phyloP scores from a whole-genome alignment of 2,888 invertebrate genomes.

The Cataglyphis cursor region DNA sequence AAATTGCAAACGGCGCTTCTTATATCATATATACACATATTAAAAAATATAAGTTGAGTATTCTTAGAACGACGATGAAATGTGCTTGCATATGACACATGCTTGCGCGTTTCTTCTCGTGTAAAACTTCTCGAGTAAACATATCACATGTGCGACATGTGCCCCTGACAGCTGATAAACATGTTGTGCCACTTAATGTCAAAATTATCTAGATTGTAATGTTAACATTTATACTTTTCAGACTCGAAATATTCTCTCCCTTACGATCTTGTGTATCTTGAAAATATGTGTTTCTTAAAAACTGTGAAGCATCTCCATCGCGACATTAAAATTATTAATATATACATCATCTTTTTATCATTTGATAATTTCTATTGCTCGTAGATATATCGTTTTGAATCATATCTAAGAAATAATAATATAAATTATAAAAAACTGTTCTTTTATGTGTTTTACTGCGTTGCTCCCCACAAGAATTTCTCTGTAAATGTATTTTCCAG shows the following conservation, averaged over 20 bases:
- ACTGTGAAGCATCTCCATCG: neutral
- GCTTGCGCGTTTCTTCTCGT: slow-evolving; percentile 22
- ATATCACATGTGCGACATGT: slow-evolving; percentile 34
- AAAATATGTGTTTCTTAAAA: neutral
- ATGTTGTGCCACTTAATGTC: slow-evolving; percentile 25
- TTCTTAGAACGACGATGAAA: slow-evolving; percentile 18
- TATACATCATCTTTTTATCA: neutral
- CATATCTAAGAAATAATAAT: neutral
- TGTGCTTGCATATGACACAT: slow-evolving; percentile 43
- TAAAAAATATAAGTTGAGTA: neutral
- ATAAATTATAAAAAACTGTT: neutral
- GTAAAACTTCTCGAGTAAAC: slow-evolving; percentile 36
- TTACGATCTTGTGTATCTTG: neutral
- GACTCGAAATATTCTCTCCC: neutral
- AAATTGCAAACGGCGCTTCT: neutral
- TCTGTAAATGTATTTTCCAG: slow-evolving; percentile 9
- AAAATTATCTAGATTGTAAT: slow-evolving; percentile 35
- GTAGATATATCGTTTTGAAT: neutral
- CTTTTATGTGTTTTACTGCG: neutral
- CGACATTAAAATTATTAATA: neutral
- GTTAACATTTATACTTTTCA: neutral
- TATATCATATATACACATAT: neutral
- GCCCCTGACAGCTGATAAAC: slow-evolving; percentile 39
- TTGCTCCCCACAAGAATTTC: neutral
- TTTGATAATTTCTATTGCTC: neutral